These are phyloP conservation scores for Lasiommata megera DNA, from an alignment of 2,888 invertebrate species.

Conservation along the genomic window DNA sequence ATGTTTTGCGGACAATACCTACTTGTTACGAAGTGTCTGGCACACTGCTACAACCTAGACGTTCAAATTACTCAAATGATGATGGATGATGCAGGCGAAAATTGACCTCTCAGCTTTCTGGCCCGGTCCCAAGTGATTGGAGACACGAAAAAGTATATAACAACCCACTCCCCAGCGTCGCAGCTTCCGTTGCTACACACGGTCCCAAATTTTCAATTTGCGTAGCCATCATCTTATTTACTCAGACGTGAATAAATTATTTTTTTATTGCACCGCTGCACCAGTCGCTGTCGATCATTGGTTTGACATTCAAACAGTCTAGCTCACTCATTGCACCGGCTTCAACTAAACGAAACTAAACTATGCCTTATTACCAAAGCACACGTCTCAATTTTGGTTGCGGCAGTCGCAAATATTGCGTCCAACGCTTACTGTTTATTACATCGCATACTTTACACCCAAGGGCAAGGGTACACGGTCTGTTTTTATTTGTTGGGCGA, in stretches of 20 bases:
- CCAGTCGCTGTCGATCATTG: slow-evolving; percentile 74
- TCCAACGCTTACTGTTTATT: slow-evolving; percentile 50
- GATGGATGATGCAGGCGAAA: slow-evolving; percentile 22
- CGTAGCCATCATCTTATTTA: slow-evolving; percentile 66
- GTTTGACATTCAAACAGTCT: slow-evolving; percentile 80
- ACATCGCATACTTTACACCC: slow-evolving; percentile 66
- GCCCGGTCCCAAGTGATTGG: slow-evolving; percentile 37
- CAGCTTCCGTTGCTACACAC: slow-evolving; percentile 40
- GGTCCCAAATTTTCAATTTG: slow-evolving; percentile 52
- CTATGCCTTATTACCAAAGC: slow-evolving; percentile 19
- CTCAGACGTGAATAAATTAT: slow-evolving; percentile 75
- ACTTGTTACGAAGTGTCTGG: background rate
- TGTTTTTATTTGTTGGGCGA: slow-evolving; percentile 59
- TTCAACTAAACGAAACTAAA: slow-evolving; percentile 33
- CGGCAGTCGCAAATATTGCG: slow-evolving; percentile 10
- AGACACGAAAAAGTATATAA: slow-evolving; percentile 31
- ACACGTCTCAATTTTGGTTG: background rate
- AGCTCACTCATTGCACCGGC: slow-evolving; percentile 73
- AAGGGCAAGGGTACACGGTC: slow-evolving; percentile 71
- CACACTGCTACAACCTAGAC: background rate
- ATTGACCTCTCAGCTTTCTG: slow-evolving; percentile 34
- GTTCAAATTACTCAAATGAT: slow-evolving; percentile 13
- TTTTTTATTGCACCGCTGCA: slow-evolving; percentile 74
- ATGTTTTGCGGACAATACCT: background rate
- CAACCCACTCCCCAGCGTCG: slow-evolving; percentile 30